Evolutionary conservation across 2,113 vertebrate species (phyloP).

Genomic region (Eubucco bourcierii): DNA sequence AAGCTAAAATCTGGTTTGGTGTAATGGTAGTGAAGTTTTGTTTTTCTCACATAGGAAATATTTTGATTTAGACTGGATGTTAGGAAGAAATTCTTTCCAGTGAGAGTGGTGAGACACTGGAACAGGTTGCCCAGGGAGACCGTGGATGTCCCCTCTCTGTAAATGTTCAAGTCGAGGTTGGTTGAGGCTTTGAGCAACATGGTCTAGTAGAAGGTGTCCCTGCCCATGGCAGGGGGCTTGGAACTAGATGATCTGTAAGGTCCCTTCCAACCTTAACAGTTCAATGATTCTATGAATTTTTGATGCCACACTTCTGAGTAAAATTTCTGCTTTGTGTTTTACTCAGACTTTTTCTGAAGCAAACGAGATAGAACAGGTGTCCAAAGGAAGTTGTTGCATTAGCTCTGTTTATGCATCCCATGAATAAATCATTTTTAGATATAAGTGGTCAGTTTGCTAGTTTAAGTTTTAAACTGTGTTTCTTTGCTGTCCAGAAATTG

Average conservation of each 20-base stretch:
- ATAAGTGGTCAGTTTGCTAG: not conserved
- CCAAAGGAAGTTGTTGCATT: not conserved
- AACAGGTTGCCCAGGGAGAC: too few relatives aligned
- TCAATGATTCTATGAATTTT: not conserved
- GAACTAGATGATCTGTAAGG: too few relatives aligned
- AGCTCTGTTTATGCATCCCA: not conserved
- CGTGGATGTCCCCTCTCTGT: too few relatives aligned
- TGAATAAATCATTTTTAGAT: not conserved
- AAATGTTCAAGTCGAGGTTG: too few relatives aligned
- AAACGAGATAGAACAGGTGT: rapidly evolving
- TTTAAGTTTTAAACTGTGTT: not conserved
- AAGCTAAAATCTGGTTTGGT: not conserved
- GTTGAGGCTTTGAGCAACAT: too few relatives aligned
- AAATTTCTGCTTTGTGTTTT: not conserved
- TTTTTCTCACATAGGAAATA: not conserved
- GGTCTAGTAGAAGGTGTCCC: too few relatives aligned
- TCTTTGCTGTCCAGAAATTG: not conserved
- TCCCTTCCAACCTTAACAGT: too few relatives aligned
- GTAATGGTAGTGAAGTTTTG: not conserved
- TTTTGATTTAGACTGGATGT: too few relatives aligned
- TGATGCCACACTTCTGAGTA: not conserved
- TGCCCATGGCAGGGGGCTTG: too few relatives aligned
- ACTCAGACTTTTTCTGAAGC: not conserved
- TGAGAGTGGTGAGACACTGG: too few relatives aligned
- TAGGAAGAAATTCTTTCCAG: too few relatives aligned